A percentile compares a stretch with the other conserved stretches of the same genome.
These are phyloP conservation scores for Labroides dimidiatus DNA, from an alignment of 2,797 vertebrate genomes.

Conservation along the genomic window DNA sequence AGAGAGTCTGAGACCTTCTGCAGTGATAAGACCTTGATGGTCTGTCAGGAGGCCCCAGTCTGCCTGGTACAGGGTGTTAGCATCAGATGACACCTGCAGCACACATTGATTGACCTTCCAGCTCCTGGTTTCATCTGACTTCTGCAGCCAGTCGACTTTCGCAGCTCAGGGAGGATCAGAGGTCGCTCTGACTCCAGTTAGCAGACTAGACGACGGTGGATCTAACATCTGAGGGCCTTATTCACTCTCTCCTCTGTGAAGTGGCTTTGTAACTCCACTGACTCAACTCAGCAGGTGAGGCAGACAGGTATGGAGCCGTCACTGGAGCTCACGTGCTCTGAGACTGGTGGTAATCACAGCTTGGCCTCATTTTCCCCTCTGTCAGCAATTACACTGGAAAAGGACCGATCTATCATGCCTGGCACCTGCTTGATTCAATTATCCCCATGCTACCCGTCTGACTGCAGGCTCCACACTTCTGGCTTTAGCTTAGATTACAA, in stretches of 20 bases:
- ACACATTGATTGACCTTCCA: conserved; percentile 63
- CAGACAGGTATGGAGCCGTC: conserved; percentile 13
- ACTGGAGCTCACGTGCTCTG: neutral
- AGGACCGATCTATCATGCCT: conserved; percentile 45
- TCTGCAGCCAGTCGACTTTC: neutral
- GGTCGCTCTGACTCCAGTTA: conserved; percentile 23
- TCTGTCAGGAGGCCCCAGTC: conserved; percentile 3
- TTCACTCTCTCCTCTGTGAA: neutral
- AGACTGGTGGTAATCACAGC: conserved; percentile 32
- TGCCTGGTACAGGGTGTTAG: conserved; percentile 15
- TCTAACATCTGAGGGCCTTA: conserved; percentile 18
- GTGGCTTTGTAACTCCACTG: neutral
- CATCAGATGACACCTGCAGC: conserved; percentile 60
- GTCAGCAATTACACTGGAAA: conserved; percentile 56
- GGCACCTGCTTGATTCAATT: conserved; percentile 64
- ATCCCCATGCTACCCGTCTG: conserved; percentile 1
- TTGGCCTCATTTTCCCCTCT: conserved; percentile 19
- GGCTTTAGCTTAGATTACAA: conserved; percentile 19
- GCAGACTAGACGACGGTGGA: neutral
- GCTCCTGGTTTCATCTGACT: conserved; percentile 58
- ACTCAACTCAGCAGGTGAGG: conserved; percentile 31
- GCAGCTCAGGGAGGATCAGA: conserved; percentile 28
- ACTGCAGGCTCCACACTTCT: conserved; percentile 18
- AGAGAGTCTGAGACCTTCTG: too few relatives aligned
- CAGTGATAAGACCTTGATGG: conserved; percentile 42